A percentile compares a stretch with the other conserved stretches of the same genome.
Conservation (phyloP, 2,888 invertebrate genomes). For the Adineta ricciae region DNA sequence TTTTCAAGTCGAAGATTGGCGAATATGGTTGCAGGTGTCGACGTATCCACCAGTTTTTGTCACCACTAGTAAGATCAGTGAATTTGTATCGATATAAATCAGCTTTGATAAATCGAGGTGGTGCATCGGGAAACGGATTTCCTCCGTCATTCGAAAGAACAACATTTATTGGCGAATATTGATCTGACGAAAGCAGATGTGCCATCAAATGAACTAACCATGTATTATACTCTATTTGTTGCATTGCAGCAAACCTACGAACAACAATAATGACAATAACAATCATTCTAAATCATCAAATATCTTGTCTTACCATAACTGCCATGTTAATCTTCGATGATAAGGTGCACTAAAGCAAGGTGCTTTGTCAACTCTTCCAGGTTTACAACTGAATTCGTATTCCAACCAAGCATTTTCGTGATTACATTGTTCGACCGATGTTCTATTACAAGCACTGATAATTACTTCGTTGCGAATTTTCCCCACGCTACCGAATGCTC, state of each 20-base stretch:
- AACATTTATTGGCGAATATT: constrained; percentile 34
- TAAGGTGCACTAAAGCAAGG: constrained; percentile 51
- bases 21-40: background rate
- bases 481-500: constrained; percentile 50
- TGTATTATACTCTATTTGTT: constrained; percentile 39
- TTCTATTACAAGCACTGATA: constrained; percentile 46
- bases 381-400: constrained; percentile 52
- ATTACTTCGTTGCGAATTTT: constrained; percentile 47
- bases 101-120: constrained; percentile 26
- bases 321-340: constrained; percentile 51
- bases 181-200: constrained; percentile 48
- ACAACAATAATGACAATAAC: background rate
- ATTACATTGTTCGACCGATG: constrained; percentile 39
- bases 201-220: constrained; percentile 49
- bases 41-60: constrained; percentile 25
- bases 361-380: constrained; percentile 44
- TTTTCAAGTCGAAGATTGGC: background rate
- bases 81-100: constrained; percentile 29
- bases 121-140: constrained; percentile 13
- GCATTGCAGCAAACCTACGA: constrained; percentile 46
- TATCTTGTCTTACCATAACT: constrained; percentile 45
- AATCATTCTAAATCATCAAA: background rate
- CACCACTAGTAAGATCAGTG: background rate
- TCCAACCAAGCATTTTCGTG: constrained; percentile 45
- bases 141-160: background rate